Conservation (phyloP, 2,113 vertebrate genomes). For the Anguilla rostrata region DNA sequence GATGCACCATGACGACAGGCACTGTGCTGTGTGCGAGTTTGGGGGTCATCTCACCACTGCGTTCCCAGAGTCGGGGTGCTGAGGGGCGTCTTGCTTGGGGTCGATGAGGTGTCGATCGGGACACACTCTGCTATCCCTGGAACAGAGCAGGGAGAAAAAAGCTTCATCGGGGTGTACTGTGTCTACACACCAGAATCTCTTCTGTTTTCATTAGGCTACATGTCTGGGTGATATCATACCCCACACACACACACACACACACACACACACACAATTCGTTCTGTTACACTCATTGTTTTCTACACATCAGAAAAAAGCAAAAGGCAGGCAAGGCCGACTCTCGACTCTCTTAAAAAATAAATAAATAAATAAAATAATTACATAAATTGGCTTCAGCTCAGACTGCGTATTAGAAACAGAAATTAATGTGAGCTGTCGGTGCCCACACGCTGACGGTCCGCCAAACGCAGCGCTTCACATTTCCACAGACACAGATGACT, state of each 20-base stretch:
- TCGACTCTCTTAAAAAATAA: too few species aligned
- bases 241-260: too few species aligned
- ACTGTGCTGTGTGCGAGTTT: neutral
- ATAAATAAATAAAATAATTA: too few species aligned
- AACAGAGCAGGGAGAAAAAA: neutral
- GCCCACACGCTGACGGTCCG: neutral
- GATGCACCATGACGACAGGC: neutral
- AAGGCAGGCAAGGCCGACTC: too few species aligned
- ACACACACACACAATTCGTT: too few species aligned
- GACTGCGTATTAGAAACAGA: neutral
- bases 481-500: neutral
- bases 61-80: slow-evolving; percentile 51
- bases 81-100: slow-evolving; percentile 52
- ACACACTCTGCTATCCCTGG: slow-evolving; percentile 57
- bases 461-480: neutral
- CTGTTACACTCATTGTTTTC: too few species aligned
- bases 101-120: slow-evolving; percentile 62
- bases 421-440: neutral
- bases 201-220: neutral
- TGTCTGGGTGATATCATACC: too few species aligned
- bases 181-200: neutral
- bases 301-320: too few species aligned
- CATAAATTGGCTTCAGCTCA: neutral
- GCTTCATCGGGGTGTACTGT: neutral
- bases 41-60: slow-evolving; percentile 53